A percentile compares a stretch with the other conserved stretches of the same genome.
phyloP scores from a whole-genome alignment of 2,797 vertebrate genomes.

The Neopelma chrysocephalum region DNA sequence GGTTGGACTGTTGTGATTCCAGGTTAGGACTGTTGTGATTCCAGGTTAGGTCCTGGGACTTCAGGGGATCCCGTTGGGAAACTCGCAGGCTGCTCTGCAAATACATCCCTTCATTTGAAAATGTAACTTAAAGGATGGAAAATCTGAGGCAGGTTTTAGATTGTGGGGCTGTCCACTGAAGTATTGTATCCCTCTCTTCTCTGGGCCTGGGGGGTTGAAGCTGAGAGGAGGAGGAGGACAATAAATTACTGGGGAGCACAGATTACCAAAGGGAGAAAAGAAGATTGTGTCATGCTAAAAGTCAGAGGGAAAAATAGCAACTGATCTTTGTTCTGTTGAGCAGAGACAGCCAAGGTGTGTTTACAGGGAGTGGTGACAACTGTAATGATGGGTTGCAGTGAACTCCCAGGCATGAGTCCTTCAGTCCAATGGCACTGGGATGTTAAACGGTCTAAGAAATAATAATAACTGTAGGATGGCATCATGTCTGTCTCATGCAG shows the following conservation, averaged over 20 bases:
- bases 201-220: background rate
- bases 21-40: background rate
- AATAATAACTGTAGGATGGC: background rate
- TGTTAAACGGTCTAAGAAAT: background rate
- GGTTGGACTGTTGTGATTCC: background rate
- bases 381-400: background rate
- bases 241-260: background rate
- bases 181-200: background rate
- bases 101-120: background rate
- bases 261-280: background rate
- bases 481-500: background rate
- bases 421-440: background rate
- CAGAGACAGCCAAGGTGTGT: background rate
- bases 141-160: background rate
- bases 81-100: background rate
- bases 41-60: background rate
- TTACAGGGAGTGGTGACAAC: background rate
- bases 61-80: background rate
- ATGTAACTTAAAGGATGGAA: background rate
- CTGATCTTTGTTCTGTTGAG: background rate
- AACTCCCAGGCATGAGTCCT: background rate
- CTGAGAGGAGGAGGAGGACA: background rate
- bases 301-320: background rate
- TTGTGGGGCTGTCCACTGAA: background rate
- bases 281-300: background rate